phyloP scores from a whole-genome alignment of 2,888 invertebrate species.

The Agapostemon virescens region DNA sequence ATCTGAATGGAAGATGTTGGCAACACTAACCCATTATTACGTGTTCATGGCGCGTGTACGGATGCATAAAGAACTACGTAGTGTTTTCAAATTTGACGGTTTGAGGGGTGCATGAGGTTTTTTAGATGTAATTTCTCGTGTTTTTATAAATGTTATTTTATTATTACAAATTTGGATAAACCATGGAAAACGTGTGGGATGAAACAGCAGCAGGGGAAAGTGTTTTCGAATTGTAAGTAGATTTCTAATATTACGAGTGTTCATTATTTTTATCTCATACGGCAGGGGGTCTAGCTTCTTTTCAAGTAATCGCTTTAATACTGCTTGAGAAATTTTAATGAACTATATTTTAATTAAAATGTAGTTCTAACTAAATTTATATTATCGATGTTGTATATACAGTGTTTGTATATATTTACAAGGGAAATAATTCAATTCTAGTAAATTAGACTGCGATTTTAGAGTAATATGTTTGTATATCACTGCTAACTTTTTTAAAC shows the following conservation, averaged over 20 bases:
- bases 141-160: conserved; percentile 33
- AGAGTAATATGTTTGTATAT: not conserved
- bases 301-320: not conserved
- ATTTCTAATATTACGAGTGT: not conserved
- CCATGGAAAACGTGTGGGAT: conserved; percentile 68
- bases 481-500: not conserved
- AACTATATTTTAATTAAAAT: not conserved
- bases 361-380: not conserved
- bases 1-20: conserved; percentile 9
- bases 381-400: not conserved
- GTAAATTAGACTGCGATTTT: not conserved
- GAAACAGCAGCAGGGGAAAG: conserved; percentile 71
- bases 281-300: conserved; percentile 15
- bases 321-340: not conserved
- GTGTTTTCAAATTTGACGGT: conserved; percentile 65
- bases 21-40: not conserved
- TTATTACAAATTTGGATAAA: conserved; percentile 35
- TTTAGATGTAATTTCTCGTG: conserved; percentile 37
- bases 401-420: not conserved
- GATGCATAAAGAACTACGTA: conserved; percentile 26
- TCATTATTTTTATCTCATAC: not conserved
- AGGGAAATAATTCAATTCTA: not conserved
- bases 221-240: conserved; percentile 74
- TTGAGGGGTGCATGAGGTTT: conserved; percentile 25
- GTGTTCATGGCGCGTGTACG: conserved; percentile 42